phyloP scores from a whole-genome alignment of 2,888 invertebrate genomes.

The Himalopsyche tibetana region DNA sequence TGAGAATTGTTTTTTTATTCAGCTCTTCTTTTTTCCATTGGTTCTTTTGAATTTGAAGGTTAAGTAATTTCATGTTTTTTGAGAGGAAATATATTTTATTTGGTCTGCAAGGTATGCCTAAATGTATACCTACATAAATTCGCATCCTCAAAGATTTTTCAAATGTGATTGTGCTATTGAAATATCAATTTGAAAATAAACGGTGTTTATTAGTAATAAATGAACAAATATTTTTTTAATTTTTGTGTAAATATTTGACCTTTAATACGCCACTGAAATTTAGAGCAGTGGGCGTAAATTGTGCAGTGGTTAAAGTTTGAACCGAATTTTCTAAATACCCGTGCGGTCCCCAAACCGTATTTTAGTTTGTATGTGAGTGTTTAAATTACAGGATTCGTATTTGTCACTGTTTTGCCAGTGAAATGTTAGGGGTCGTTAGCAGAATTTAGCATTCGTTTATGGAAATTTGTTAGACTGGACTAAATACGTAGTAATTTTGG shows the following conservation, averaged over 20 bases:
- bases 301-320: slow-evolving; percentile 22
- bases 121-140: too few relatives aligned
- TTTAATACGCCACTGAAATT: background rate
- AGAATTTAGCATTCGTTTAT: slow-evolving; percentile 2
- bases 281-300: slow-evolving; percentile 13
- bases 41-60: too few relatives aligned
- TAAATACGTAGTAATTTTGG: background rate
- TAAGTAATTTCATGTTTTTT: too few relatives aligned
- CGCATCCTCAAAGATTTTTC: too few relatives aligned
- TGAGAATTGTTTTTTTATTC: too few relatives aligned
- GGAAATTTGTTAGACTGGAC: background rate
- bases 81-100: too few relatives aligned
- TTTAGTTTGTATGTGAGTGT: slow-evolving; percentile 13
- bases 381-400: slow-evolving; percentile 21
- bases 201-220: too few relatives aligned
- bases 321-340: slow-evolving; percentile 27
- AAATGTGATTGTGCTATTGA: too few relatives aligned
- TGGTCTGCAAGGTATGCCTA: too few relatives aligned
- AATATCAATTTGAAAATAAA: too few relatives aligned
- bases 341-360: background rate
- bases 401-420: slow-evolving; percentile 26
- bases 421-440: slow-evolving; percentile 20
- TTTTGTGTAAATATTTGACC: background rate
- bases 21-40: too few relatives aligned
- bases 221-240: too few relatives aligned